phyloP scores from a whole-genome alignment of 30 jellyfish, hydroid and myxozoan genomes.

The Euphysa ruthae region DNA sequence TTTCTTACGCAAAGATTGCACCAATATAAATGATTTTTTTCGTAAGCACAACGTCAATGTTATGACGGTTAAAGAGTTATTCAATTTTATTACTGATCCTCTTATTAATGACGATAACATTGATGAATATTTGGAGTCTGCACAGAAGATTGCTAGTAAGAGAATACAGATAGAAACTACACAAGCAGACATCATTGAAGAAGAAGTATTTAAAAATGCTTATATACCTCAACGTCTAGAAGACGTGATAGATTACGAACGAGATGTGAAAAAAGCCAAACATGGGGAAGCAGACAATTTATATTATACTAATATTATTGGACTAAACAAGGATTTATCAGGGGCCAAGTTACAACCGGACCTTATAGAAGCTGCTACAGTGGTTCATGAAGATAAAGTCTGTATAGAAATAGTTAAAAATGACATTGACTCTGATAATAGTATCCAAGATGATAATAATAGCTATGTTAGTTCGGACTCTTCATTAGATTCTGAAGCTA shows the following conservation, averaged over 20 bases:
- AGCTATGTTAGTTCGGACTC: neutral
- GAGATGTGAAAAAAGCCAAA: conserved; percentile 55
- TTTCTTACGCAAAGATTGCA: conserved; percentile 80
- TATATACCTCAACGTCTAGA: conserved; percentile 81
- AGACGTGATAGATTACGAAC: conserved; percentile 80
- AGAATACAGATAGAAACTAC: conserved; percentile 35
- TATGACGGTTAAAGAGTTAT: conserved; percentile 84
- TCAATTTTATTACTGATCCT: conserved; percentile 92
- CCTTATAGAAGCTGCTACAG: conserved; percentile 11
- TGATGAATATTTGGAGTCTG: conserved; percentile 53
- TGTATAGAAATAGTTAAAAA: neutral
- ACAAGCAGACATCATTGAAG: conserved; percentile 59
- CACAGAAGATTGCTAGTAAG: conserved; percentile 50
- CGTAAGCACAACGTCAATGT: conserved; percentile 57
- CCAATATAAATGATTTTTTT: conserved; percentile 77
- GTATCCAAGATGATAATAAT: neutral
- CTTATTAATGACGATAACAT: conserved; percentile 54
- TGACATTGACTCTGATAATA: neutral
- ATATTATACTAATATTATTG: conserved; percentile 74
- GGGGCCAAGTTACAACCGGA: conserved; percentile 75
- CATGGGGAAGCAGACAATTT: conserved; percentile 58
- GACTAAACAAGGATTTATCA: conserved; percentile 60
- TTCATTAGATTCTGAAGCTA: neutral
- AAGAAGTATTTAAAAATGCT: conserved; percentile 86
- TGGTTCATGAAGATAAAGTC: neutral